Conservation (phyloP, 2,888 invertebrate species). For the Frankliniella fusca region DNA sequence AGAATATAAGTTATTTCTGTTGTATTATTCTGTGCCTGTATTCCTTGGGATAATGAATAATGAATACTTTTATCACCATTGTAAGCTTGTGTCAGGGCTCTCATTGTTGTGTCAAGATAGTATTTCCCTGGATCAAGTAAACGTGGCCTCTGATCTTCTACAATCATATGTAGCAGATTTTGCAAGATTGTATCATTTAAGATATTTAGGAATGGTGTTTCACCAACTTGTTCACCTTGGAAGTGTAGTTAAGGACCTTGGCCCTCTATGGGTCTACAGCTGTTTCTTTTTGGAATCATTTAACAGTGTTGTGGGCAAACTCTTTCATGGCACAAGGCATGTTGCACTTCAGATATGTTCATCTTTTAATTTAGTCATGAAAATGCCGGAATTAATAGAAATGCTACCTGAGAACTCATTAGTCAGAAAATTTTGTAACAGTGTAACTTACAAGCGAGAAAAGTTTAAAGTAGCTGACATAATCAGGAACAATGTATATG, state of each 20-base stretch:
- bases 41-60: constrained; percentile 2
- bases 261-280: neutral
- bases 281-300: constrained; percentile 16
- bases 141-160: neutral
- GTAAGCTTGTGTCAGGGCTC: neutral
- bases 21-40: constrained; percentile 28
- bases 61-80: constrained; percentile 10
- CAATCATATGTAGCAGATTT: neutral
- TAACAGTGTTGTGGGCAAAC: neutral
- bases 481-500: neutral
- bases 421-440: neutral
- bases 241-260: neutral
- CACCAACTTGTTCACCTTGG: constrained; percentile 7
- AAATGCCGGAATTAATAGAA: neutral
- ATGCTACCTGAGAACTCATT: neutral
- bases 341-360: constrained; percentile 16
- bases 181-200: neutral
- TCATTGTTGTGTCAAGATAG: neutral
- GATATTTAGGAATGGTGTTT: neutral
- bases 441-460: neutral
- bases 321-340: constrained; percentile 21
- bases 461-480: neutral
- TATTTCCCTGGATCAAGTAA: neutral
- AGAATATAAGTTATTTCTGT: constrained; percentile 5
- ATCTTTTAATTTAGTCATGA: neutral